These are phyloP conservation scores for Microcebus tavaratra DNA, from an alignment of 2,113 vertebrate species.

Conservation along the genomic window DNA sequence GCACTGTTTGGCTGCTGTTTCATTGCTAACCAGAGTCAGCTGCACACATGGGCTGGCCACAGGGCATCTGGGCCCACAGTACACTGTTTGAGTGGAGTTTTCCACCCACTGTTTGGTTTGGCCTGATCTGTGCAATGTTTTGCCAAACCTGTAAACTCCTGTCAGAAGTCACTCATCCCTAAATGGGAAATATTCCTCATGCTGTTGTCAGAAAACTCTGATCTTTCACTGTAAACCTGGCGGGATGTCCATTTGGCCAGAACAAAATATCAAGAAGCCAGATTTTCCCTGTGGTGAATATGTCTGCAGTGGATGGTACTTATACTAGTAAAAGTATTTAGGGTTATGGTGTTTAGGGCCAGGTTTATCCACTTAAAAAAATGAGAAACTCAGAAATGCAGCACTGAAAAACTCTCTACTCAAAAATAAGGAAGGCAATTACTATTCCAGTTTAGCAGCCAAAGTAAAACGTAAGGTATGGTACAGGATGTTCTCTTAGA, in stretches of 20 bases:
- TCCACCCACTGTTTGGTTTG: slow-evolving; percentile 82
- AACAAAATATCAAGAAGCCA: slow-evolving; percentile 42
- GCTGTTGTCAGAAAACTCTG: slow-evolving; percentile 73
- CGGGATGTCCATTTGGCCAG: slow-evolving; percentile 62
- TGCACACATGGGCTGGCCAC: slow-evolving; percentile 41
- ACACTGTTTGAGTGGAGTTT: slow-evolving; percentile 68
- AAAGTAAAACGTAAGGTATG: slow-evolving; percentile 16
- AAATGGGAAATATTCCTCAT: slow-evolving; percentile 70
- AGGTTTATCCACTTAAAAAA: slow-evolving; percentile 47
- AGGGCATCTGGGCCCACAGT: background rate
- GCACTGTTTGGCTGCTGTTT: slow-evolving; percentile 50
- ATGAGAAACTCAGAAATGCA: background rate
- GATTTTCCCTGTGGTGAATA: slow-evolving; percentile 70
- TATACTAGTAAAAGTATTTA: slow-evolving; percentile 52
- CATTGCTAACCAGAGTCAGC: slow-evolving; percentile 49
- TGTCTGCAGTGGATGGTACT: slow-evolving; percentile 71
- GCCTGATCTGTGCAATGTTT: slow-evolving; percentile 43
- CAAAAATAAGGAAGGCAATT: slow-evolving; percentile 28
- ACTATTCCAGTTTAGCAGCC: slow-evolving; percentile 9
- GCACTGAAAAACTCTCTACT: background rate
- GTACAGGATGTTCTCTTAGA: slow-evolving; percentile 65
- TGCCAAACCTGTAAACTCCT: slow-evolving; percentile 74
- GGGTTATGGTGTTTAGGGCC: slow-evolving; percentile 46
- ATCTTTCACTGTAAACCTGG: slow-evolving; percentile 78
- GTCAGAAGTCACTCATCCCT: slow-evolving; percentile 72